These are phyloP conservation scores for Tachuris rubrigastra DNA, from an alignment of 2,113 vertebrate genomes.

Conservation along the genomic window DNA sequence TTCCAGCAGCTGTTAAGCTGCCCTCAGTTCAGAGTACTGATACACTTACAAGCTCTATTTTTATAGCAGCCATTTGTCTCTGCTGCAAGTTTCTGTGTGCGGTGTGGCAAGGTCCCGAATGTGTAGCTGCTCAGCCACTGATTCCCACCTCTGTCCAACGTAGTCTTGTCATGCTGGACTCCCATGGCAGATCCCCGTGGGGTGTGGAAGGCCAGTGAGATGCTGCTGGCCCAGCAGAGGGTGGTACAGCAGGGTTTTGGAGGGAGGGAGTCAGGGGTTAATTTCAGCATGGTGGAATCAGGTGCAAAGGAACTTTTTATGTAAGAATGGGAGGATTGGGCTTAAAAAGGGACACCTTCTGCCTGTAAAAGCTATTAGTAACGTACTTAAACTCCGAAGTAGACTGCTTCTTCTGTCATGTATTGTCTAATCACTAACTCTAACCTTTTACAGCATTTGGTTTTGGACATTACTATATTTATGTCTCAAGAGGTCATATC, in stretches of 20 bases:
- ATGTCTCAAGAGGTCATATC: conserved; percentile 27
- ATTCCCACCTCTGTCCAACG: not conserved
- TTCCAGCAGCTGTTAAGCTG: not conserved
- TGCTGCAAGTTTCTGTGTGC: not conserved
- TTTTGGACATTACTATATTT: conserved; percentile 2
- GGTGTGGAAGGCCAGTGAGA: not conserved
- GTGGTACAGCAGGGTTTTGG: not conserved
- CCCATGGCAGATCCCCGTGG: not conserved
- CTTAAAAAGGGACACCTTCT: conserved; percentile 37
- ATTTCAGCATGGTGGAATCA: not conserved
- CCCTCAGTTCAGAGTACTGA: conserved; percentile 17
- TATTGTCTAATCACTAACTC: not conserved
- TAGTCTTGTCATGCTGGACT: accelerated
- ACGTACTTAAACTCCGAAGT: not conserved
- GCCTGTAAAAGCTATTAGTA: conserved; percentile 22
- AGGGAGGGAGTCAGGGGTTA: accelerated
- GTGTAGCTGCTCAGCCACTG: not conserved
- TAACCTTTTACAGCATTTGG: not conserved
- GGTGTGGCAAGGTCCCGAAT: not conserved
- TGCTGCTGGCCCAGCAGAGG: not conserved
- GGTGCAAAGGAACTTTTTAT: not conserved
- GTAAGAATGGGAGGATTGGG: not conserved
- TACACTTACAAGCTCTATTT: conserved; percentile 26
- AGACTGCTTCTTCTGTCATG: not conserved
- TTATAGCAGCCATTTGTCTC: not conserved